phyloP scores from a whole-genome alignment of 2,888 invertebrate genomes.

The Pristionchus exspectatus region DNA sequence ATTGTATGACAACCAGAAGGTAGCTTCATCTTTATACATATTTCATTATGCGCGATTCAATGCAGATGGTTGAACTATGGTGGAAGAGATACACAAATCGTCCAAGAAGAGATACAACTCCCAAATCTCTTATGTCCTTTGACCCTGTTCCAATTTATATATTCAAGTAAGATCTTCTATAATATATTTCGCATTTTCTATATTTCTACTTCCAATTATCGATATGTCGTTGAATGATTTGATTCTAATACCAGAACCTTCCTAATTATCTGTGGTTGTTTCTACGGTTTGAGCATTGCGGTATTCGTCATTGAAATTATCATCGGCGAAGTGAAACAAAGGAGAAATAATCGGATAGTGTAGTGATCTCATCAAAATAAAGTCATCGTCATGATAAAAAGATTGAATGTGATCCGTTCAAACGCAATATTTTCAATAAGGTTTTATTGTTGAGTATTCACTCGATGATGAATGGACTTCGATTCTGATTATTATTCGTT shows the following conservation, averaged over 20 bases:
- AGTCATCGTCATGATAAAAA: too few species aligned
- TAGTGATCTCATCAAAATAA: too few species aligned
- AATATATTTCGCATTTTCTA: background rate
- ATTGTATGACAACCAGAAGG: slow-evolving; percentile 26
- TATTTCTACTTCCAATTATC: background rate
- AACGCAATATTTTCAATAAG: background rate
- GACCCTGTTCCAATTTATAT: slow-evolving; percentile 3
- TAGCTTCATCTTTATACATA: background rate
- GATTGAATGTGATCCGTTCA: background rate
- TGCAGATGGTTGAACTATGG: slow-evolving; percentile 14
- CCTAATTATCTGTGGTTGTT: slow-evolving; percentile 1
- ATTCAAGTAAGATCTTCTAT: background rate
- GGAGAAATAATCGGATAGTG: background rate
- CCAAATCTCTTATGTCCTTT: background rate
- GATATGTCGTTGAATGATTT: background rate
- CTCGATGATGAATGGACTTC: background rate
- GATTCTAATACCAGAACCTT: background rate
- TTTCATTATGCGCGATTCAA: background rate
- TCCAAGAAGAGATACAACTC: background rate
- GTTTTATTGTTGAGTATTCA: slow-evolving; percentile 15
- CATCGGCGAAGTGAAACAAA: background rate
- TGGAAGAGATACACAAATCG: slow-evolving; percentile 31
- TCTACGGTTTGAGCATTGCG: background rate
- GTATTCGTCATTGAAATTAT: background rate
- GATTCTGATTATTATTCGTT: background rate